These are phyloP conservation scores for Oikopleura dioica DNA, from an alignment of 23 tunicate species.

Conservation along the genomic window DNA sequence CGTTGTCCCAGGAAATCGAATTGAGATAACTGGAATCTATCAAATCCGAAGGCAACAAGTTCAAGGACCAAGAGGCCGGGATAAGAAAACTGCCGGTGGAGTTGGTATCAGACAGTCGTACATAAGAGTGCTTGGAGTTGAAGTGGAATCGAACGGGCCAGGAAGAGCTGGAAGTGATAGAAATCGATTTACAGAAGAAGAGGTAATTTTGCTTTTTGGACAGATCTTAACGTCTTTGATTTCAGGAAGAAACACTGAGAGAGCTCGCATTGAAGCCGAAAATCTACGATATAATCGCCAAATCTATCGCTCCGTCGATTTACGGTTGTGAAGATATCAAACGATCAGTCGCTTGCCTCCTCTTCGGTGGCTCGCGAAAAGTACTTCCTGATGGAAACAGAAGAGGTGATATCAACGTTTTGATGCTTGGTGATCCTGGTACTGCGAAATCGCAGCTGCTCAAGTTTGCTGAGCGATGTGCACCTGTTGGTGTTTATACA, in stretches of 20 bases:
- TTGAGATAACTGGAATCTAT: conserved; percentile 68
- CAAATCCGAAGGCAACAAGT: conserved; percentile 39
- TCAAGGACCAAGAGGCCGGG: conserved; percentile 28
- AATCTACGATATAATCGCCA: conserved; percentile 49
- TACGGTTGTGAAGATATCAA: conserved; percentile 46
- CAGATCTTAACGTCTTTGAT: no score
- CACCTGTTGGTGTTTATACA: conserved; percentile 90
- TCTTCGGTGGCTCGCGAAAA: conserved; percentile 97
- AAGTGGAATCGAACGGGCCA: conserved; percentile 71
- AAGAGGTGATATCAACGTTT: conserved; percentile 73
- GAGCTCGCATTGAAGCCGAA: conserved; percentile 55
- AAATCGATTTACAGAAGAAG: no score
- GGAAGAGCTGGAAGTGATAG: conserved; percentile 27
- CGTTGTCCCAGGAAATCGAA: conserved; percentile 87
- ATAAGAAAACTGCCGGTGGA: conserved; percentile 19
- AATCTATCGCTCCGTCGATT: conserved; percentile 91
- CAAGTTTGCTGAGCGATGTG: conserved; percentile 83
- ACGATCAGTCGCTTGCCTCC: conserved; percentile 31
- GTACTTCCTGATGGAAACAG: conserved; percentile 86
- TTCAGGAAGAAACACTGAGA: not conserved
- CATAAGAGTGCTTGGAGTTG: conserved; percentile 78
- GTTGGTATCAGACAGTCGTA: conserved; percentile 52
- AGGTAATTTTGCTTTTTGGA: not conserved
- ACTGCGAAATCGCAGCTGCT: conserved; percentile 93
- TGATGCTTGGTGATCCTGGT: conserved; percentile 89